A percentile compares a stretch with the other conserved stretches of the same genome.
These are phyloP conservation scores for Thymelicus acteon DNA, from an alignment of 2,888 invertebrate species.

Conservation along the genomic window DNA sequence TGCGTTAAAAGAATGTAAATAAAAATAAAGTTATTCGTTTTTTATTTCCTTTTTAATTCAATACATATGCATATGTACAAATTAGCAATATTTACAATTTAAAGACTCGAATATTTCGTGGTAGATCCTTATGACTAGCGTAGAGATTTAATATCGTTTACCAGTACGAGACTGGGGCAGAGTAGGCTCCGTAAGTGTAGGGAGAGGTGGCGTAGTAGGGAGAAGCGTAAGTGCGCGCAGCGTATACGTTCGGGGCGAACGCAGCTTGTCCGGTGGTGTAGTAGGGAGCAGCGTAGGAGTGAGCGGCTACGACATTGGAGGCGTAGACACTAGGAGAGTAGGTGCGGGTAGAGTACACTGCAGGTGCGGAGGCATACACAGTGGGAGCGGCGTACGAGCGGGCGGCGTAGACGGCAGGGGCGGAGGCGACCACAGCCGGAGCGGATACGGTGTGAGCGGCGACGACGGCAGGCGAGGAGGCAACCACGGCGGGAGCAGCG, in stretches of 20 bases:
- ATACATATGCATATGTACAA: slow-evolving; percentile 40
- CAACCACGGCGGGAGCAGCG: slow-evolving; percentile 34
- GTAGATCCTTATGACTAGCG: slow-evolving; percentile 32
- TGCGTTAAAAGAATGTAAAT: slow-evolving; percentile 6
- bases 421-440: slow-evolving; percentile 44
- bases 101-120: slow-evolving; percentile 32
- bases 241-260: slow-evolving; percentile 40
- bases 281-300: slow-evolving; percentile 41
- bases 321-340: slow-evolving; percentile 42
- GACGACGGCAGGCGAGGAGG: slow-evolving; percentile 40
- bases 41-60: slow-evolving; percentile 35
- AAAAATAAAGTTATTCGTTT: slow-evolving; percentile 5
- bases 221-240: slow-evolving; percentile 39
- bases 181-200: slow-evolving; percentile 44
- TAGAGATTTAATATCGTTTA: slow-evolving; percentile 7
- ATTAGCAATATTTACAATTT: slow-evolving; percentile 41
- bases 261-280: slow-evolving; percentile 32
- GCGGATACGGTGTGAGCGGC: slow-evolving; percentile 43
- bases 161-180: slow-evolving; percentile 40
- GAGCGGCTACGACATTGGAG: slow-evolving; percentile 43
- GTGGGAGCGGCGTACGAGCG: slow-evolving; percentile 46
- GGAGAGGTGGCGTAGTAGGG: slow-evolving; percentile 39
- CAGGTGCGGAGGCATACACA: slow-evolving; percentile 45
- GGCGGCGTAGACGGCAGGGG: slow-evolving; percentile 48
- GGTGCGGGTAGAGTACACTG: slow-evolving; percentile 33